Conservation (phyloP, 2,113 vertebrate species). For the Eonycteris spelaea region DNA sequence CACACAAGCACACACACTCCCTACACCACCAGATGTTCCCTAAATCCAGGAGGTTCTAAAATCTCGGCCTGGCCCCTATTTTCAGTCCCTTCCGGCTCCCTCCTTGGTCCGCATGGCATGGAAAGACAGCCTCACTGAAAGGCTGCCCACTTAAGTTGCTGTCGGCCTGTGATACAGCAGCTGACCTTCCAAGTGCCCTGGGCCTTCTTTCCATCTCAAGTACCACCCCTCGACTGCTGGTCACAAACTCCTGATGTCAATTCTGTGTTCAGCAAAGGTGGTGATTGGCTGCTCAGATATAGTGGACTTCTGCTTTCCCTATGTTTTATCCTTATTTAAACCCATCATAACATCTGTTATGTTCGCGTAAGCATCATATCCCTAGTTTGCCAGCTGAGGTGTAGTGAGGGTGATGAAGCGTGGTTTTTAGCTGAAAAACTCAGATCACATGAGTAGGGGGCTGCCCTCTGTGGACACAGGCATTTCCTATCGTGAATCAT, state of each 20-base stretch:
- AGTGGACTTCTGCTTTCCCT: neutral
- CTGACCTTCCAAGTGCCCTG: too few relatives aligned
- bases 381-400: neutral
- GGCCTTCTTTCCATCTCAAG: neutral
- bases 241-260: neutral
- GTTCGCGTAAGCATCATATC: neutral
- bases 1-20: neutral
- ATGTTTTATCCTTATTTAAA: neutral
- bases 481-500: neutral
- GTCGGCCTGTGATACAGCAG: rapidly evolving
- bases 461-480: neutral
- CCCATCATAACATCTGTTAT: neutral
- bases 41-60: neutral
- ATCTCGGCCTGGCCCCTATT: neutral
- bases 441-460: constrained; percentile 58
- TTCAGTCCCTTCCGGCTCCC: neutral
- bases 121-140: neutral
- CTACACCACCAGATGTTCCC: neutral
- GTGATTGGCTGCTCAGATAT: neutral
- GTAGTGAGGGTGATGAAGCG: neutral
- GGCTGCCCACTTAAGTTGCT: neutral
- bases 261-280: neutral
- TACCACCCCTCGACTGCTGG: neutral
- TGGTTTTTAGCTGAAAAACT: constrained; percentile 57
- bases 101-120: neutral